These are phyloP conservation scores for Liposcelis brunnea DNA, from an alignment of 2,888 invertebrate genomes.

Conservation along the genomic window DNA sequence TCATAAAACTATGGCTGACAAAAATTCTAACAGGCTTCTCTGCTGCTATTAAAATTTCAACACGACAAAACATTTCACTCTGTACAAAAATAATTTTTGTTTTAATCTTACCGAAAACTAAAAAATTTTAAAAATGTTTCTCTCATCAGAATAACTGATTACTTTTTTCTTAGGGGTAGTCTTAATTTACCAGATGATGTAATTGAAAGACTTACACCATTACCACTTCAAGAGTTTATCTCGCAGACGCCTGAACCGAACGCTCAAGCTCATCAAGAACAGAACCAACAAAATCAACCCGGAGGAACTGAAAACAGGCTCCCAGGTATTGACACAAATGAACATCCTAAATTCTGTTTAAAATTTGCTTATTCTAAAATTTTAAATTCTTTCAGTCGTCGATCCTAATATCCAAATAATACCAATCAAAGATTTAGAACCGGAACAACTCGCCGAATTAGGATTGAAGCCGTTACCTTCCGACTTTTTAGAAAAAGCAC, in stretches of 20 bases:
- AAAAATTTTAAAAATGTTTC: no score
- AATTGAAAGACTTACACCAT: constrained; percentile 3
- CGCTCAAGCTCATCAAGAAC: background rate
- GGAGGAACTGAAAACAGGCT: background rate
- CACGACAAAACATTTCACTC: no score
- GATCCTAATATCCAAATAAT: constrained; percentile 5
- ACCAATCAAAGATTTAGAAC: constrained; percentile 5
- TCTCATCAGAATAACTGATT: no score
- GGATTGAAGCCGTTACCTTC: background rate
- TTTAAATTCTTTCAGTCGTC: background rate
- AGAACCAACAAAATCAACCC: background rate
- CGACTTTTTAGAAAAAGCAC: constrained; percentile 3
- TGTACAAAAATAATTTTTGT: no score
- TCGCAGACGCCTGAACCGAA: constrained; percentile 2
- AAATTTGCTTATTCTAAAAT: no score
- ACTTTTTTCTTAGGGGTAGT: constrained; percentile 3
- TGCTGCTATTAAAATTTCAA: no score
- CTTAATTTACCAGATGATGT: constrained; percentile 1
- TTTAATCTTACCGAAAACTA: no score
- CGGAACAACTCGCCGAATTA: constrained; percentile 1
- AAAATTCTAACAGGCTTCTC: no score
- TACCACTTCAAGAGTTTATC: background rate
- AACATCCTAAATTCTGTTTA: no score
- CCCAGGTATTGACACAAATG: no score
- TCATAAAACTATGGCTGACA: no score